Conservation (phyloP, 2,888 invertebrate species). For the Omphaloscelis lunosa region DNA sequence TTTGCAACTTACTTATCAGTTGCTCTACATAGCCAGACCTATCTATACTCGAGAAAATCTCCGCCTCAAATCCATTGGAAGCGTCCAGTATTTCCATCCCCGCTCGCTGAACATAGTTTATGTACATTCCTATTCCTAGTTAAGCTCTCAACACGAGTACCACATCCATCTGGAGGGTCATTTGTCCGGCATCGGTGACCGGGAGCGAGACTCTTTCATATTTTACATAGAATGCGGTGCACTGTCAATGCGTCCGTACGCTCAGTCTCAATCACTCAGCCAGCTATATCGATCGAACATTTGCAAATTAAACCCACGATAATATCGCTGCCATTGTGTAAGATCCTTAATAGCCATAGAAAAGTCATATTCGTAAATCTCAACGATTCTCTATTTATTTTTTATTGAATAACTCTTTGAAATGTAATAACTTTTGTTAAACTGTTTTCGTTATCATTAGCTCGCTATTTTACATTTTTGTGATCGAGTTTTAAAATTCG, state of each 20-base stretch:
- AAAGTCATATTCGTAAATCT: conserved; percentile 66
- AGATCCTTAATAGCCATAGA: conserved; percentile 70
- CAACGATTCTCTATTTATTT: conserved; percentile 59
- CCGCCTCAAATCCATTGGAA: conserved; percentile 38
- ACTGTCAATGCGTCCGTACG: conserved; percentile 82
- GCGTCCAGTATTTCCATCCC: conserved; percentile 45
- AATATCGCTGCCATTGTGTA: conserved; percentile 73
- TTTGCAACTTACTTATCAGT: conserved; percentile 1
- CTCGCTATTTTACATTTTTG: conserved; percentile 45
- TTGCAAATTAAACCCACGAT: conserved; percentile 87
- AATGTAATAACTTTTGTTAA: conserved; percentile 43
- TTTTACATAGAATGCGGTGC: conserved; percentile 89
- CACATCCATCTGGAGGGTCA: conserved; percentile 78
- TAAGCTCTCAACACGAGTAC: conserved; percentile 70
- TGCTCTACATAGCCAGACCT: not conserved
- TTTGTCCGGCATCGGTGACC: conserved; percentile 71
- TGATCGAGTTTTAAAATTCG: conserved; percentile 37
- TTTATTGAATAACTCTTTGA: conserved; percentile 58
- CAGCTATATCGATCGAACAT: conserved; percentile 80
- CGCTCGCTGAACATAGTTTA: conserved; percentile 49
- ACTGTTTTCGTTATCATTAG: conserved; percentile 53
- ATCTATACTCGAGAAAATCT: conserved; percentile 29
- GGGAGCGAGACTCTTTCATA: conserved; percentile 84
- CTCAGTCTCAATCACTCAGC: conserved; percentile 88
- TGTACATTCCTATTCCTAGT: conserved; percentile 62